phyloP scores from a whole-genome alignment of 2,888 invertebrate species.

The Hesperia comma region DNA sequence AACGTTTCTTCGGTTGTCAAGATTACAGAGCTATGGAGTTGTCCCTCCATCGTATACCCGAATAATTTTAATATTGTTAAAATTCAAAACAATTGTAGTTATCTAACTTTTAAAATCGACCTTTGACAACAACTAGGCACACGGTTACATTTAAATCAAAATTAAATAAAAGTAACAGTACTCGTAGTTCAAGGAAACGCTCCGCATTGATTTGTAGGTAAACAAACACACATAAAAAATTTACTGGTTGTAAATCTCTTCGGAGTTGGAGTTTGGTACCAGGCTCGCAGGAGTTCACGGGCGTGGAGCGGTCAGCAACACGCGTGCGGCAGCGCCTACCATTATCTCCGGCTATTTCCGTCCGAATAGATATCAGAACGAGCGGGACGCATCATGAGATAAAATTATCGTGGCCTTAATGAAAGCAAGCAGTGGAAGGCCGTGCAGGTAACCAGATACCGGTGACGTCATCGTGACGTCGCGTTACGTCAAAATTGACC shows the following conservation, averaged over 20 bases:
- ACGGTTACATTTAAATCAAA: background rate
- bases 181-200: conserved; percentile 42
- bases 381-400: conserved; percentile 71
- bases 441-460: conserved; percentile 74
- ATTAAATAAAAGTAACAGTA: conserved; percentile 23
- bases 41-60: too few species aligned
- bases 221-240: conserved; percentile 50
- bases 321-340: conserved; percentile 40
- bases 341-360: conserved; percentile 62
- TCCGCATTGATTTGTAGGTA: conserved; percentile 54
- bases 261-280: conserved; percentile 17
- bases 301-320: conserved; percentile 38
- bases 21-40: too few species aligned
- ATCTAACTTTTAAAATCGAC: too few species aligned
- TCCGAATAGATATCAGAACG: conserved; percentile 59
- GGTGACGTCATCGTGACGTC: conserved; percentile 65
- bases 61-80: too few species aligned
- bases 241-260: conserved; percentile 51
- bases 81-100: too few species aligned
- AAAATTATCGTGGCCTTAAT: conserved; percentile 81
- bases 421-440: conserved; percentile 68
- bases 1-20: too few species aligned
- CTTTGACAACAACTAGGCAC: background rate
- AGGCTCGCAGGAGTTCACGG: conserved; percentile 41
- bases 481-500: conserved; percentile 55